Evolutionary conservation across 64 coral and sea anemone species (phyloP).

Genomic region (Pocillopora verrucosa): DNA sequence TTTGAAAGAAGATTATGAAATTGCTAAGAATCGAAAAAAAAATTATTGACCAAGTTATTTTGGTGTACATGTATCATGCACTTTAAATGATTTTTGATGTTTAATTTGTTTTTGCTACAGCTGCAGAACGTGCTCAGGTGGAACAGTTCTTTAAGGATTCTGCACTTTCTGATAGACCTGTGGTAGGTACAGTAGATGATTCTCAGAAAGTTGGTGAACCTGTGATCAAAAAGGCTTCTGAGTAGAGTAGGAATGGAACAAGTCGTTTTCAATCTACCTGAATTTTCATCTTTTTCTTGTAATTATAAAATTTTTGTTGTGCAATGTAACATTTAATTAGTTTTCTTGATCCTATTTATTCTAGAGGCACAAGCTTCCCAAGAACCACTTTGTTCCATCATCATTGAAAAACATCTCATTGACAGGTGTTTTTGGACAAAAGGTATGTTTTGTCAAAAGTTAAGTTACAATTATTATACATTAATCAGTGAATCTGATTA

Average conservation of each 20-base stretch:
- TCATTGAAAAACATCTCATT: conserved; percentile 83
- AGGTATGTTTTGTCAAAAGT: conserved; percentile 15
- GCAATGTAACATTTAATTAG: background rate
- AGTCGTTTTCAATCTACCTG: background rate
- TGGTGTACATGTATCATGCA: background rate
- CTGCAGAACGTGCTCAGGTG: conserved; percentile 92
- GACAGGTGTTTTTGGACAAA: conserved; percentile 89
- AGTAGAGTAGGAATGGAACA: no score
- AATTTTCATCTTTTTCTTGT: background rate
- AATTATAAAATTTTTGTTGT: background rate
- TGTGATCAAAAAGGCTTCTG: no score
- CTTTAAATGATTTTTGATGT: background rate
- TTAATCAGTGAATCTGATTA: no score
- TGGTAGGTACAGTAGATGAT: conserved; percentile 50
- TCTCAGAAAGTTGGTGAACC: no score
- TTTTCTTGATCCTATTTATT: background rate
- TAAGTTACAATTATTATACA: no score
- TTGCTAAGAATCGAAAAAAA: no score
- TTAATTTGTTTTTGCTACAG: conserved; percentile 3
- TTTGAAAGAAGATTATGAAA: no score
- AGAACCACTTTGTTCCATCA: conserved; percentile 92
- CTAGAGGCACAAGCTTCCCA: conserved; percentile 94
- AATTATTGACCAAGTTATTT: background rate
- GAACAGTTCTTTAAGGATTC: conserved; percentile 89
- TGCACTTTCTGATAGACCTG: conserved; percentile 77